Conservation (phyloP, 2,888 invertebrate genomes). For the Acanthosepion esculentum region DNA sequence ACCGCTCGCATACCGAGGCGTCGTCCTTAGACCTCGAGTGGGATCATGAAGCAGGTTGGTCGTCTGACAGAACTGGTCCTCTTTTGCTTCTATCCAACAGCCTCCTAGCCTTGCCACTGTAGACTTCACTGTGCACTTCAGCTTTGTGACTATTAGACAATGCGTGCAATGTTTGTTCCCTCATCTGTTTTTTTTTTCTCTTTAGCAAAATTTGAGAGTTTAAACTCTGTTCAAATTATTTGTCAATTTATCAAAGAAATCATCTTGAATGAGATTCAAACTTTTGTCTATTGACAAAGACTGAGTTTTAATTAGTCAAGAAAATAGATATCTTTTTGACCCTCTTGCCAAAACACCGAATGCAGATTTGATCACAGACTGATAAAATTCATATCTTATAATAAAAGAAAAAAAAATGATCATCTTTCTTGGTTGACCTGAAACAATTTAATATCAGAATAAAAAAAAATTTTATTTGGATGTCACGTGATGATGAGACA, state of each 20-base stretch:
- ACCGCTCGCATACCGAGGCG: conserved; percentile 70
- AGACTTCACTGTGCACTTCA: not conserved
- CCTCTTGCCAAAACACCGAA: not conserved
- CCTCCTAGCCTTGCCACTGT: not conserved
- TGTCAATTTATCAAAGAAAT: not conserved
- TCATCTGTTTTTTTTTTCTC: not conserved
- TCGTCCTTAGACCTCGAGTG: conserved; percentile 74
- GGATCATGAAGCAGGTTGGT: conserved; percentile 74
- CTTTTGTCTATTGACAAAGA: not conserved
- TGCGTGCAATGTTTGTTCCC: not conserved
- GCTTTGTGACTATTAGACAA: not conserved
- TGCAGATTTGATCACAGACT: not conserved
- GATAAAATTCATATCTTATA: no score
- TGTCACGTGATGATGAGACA: no score
- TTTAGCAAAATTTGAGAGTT: not conserved
- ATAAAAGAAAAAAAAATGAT: no score
- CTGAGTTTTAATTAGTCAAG: not conserved
- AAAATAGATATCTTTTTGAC: not conserved
- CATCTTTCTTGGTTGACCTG: no score
- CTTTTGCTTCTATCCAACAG: conserved; percentile 25
- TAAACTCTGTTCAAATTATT: not conserved
- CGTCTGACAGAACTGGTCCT: conserved; percentile 11
- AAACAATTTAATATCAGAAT: no score
- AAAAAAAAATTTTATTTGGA: no score
- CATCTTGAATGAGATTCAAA: not conserved